Conservation (phyloP, 2,797 vertebrate genomes). For the Acipenser transmontanus region DNA sequence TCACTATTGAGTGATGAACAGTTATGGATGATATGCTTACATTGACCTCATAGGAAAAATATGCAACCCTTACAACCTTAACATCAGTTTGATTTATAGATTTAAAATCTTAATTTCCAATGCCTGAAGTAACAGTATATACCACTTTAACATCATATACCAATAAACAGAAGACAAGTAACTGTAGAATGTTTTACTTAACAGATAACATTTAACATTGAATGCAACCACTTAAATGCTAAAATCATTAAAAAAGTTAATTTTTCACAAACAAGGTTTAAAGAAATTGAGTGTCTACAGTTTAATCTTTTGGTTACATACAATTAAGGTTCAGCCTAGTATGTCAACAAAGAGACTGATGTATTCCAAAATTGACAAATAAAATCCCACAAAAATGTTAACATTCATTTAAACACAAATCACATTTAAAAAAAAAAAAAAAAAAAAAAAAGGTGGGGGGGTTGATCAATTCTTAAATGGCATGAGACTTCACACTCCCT, state of each 20-base stretch:
- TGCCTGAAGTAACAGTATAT: too few relatives aligned
- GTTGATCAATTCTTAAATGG: background rate
- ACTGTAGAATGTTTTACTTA: conserved; percentile 11
- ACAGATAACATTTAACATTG: background rate
- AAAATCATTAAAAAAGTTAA: background rate
- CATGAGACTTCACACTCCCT: background rate
- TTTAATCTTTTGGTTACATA: background rate
- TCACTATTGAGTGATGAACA: too few relatives aligned
- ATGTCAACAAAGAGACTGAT: background rate
- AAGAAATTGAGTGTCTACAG: background rate
- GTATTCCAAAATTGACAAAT: background rate
- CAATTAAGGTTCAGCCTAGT: background rate
- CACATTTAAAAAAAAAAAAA: background rate
- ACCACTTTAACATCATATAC: too few relatives aligned
- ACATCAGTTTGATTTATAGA: too few relatives aligned
- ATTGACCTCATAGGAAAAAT: too few relatives aligned
- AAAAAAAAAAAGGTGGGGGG: background rate
- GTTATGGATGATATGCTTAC: too few relatives aligned
- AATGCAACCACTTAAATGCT: conserved; percentile 6
- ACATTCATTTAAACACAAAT: background rate
- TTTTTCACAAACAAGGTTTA: background rate
- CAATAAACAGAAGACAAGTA: background rate
- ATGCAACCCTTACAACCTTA: too few relatives aligned
- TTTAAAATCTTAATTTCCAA: too few relatives aligned
- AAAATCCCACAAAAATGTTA: background rate